Base-by-base conservation (phyloP, 1,140 invertebrate genomes). In the Cryptotermes secundus region DNA sequence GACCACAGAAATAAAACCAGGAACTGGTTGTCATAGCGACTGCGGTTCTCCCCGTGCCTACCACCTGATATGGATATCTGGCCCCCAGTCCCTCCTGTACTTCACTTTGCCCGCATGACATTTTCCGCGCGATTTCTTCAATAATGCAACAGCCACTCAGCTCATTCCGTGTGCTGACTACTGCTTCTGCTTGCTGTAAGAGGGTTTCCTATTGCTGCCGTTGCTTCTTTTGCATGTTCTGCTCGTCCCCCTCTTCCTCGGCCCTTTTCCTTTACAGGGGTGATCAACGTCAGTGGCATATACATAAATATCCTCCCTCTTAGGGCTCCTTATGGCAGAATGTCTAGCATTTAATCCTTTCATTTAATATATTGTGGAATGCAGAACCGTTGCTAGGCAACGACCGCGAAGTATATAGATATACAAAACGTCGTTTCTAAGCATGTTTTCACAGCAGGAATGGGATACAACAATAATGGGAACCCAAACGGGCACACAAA, bases 81-180 rank as follows among this genome's bases (percentile, higher is more conserved):
- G 19, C 26, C n/a, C 26, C 26, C n/a, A 22, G 59, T 26, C 19
- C 3, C 53, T 4, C 53, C 26, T 72, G 26, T 3, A 72, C 59
- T 72, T 9, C 59, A 72, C 59, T 72, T 72, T 72, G 59, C 59
- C 26, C 26, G 26, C 59, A 31, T 72, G 59, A 72, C 59, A 72
- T 72, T 72, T 72, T 72, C 59, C 59, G 59, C 59, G 14, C 59
- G 59, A 72, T 72, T 72, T 72, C 59, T 72, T 72, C 59, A 72
- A 72, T 72, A 72, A 72, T 72, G 59, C 59, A 72, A 72, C 59
- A 72, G 59, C n/a, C 59, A 31, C 59, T 72, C 59, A 72, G 31
- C 59, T 72, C 59, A 72, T 72, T 72, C 59, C 31, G n/a, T n/a
- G 9, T 72, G 3, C 26, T 14, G 59, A 72, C 59, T 72, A 72